Evolutionary conservation across 2,113 vertebrate species (phyloP).

Genomic region (Zeus faber): DNA sequence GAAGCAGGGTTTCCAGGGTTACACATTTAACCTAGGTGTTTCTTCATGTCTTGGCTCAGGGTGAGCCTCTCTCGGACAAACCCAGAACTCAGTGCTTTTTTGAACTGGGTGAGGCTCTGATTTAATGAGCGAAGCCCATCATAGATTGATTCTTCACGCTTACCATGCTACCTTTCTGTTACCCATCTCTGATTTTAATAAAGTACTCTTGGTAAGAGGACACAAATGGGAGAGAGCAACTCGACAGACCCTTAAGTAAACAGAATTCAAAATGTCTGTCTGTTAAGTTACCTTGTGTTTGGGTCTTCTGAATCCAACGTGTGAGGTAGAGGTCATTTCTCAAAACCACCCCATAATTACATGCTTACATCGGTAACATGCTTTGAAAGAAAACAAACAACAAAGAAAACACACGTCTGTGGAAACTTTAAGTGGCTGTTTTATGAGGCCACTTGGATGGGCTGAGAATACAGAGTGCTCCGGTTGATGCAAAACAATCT

Average conservation of each 20-base stretch:
- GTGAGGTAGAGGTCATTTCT: background rate
- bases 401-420: constrained; percentile 8
- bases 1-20: no score
- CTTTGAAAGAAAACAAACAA: background rate
- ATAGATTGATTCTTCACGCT: background rate
- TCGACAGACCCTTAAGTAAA: no score
- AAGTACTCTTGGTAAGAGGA: constrained; percentile 13
- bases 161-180: background rate
- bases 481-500: constrained; percentile 2
- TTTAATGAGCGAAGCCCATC: background rate
- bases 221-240: background rate
- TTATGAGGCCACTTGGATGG: constrained; percentile 2
- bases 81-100: background rate
- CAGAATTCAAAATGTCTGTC: background rate
- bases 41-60: no score
- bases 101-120: background rate
- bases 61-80: no score
- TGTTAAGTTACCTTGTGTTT: background rate
- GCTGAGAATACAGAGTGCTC: background rate
- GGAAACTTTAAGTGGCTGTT: constrained; percentile 15
- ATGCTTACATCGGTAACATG: background rate
- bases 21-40: no score
- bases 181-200: background rate
- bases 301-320: background rate
- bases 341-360: background rate